These are phyloP conservation scores for Ecliptopera silaceata DNA, from an alignment of 2,888 invertebrate genomes.

Conservation along the genomic window DNA sequence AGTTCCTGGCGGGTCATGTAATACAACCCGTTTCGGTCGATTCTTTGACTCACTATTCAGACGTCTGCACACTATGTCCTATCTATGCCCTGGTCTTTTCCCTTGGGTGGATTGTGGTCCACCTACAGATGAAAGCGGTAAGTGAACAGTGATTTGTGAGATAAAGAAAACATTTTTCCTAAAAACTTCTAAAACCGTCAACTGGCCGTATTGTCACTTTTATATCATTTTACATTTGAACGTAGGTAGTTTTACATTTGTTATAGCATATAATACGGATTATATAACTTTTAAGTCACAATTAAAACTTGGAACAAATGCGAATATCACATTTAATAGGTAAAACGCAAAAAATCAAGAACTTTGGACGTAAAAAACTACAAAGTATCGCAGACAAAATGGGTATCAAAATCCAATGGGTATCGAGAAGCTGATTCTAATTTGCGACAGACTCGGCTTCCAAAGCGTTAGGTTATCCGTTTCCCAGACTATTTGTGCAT, in stretches of 20 bases:
- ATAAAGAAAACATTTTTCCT: too few relatives aligned
- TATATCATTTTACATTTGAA: too few relatives aligned
- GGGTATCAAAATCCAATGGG: not conserved
- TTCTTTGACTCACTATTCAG: constrained; percentile 85
- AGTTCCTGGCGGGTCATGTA: constrained; percentile 62
- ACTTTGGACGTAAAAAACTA: too few relatives aligned
- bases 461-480: not conserved
- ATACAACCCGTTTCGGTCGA: constrained; percentile 77
- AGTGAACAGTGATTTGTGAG: constrained; percentile 24
- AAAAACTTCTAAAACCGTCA: too few relatives aligned
- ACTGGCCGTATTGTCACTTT: too few relatives aligned
- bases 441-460: not conserved
- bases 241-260: too few relatives aligned
- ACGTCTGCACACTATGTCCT: constrained; percentile 88
- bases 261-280: too few relatives aligned
- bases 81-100: constrained; percentile 92
- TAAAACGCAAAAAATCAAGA: too few relatives aligned
- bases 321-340: too few relatives aligned
- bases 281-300: too few relatives aligned
- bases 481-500: not conserved
- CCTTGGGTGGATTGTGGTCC: constrained; percentile 96
- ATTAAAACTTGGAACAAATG: too few relatives aligned
- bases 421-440: not conserved
- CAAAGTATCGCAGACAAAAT: too few relatives aligned
- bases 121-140: constrained; percentile 90